Evolutionary conservation across 2,113 vertebrate genomes (phyloP).

Genomic region (Oceanites oceanicus): DNA sequence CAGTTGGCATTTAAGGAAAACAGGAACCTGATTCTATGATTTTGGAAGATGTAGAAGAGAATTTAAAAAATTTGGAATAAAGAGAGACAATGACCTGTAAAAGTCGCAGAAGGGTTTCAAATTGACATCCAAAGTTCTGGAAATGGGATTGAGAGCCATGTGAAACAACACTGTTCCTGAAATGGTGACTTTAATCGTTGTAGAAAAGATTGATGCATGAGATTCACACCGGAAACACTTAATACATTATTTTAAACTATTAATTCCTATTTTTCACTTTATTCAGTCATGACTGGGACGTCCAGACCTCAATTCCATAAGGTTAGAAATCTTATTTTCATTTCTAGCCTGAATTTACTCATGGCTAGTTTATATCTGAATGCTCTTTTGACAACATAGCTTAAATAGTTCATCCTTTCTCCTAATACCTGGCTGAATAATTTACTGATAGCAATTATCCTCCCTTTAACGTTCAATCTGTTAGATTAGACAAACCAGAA

Average conservation of each 20-base stretch:
- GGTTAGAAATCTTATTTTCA: background rate
- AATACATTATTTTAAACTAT: background rate
- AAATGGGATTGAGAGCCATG: background rate
- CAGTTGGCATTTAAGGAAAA: slow-evolving; percentile 57
- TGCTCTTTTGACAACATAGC: background rate
- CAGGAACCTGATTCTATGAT: background rate
- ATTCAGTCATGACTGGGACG: background rate
- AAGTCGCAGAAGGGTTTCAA: slow-evolving; percentile 27
- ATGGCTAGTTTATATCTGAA: background rate
- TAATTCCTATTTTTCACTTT: background rate
- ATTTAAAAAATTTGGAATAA: slow-evolving; percentile 24
- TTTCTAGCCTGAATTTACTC: background rate
- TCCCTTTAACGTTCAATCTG: background rate
- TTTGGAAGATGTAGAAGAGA: background rate
- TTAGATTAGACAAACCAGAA: background rate
- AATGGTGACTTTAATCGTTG: background rate
- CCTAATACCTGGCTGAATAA: background rate
- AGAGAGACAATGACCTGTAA: background rate
- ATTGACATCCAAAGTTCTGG: background rate
- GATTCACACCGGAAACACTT: background rate
- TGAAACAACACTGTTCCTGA: background rate
- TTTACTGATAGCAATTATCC: background rate
- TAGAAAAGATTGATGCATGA: background rate
- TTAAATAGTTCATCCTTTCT: background rate
- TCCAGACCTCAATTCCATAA: background rate